A percentile compares a stretch with the other conserved stretches of the same genome.
Conservation (phyloP, 2,797 vertebrate species). For the Anableps anableps region DNA sequence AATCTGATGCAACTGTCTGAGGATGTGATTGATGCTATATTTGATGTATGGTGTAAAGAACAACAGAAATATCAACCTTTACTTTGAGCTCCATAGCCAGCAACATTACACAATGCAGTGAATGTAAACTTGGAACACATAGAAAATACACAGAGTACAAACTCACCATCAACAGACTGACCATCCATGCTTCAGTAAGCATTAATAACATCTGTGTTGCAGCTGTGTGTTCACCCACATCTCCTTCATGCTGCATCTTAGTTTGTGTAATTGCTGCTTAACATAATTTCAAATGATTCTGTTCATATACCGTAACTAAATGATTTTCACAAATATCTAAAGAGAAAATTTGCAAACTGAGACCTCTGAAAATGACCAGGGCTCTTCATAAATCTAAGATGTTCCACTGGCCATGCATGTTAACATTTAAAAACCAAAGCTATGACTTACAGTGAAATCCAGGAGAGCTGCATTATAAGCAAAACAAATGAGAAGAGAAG, state of each 20-base stretch:
- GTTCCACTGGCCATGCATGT: background rate
- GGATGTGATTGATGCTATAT: background rate
- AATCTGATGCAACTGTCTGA: background rate
- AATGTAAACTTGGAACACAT: conserved; percentile 6
- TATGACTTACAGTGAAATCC: background rate
- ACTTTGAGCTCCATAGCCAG: background rate
- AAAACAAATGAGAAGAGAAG: background rate
- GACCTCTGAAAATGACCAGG: background rate
- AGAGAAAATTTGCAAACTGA: background rate
- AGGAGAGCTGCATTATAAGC: background rate
- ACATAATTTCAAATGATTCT: conserved; percentile 12
- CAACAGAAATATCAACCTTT: background rate
- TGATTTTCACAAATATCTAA: background rate
- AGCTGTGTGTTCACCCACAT: conserved; percentile 43
- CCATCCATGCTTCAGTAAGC: conserved; percentile 43
- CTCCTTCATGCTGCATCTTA: conserved; percentile 36
- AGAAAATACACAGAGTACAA: conserved; percentile 6
- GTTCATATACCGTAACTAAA: conserved; percentile 1
- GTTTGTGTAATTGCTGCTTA: conserved; percentile 18
- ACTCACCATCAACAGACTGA: conserved; percentile 32
- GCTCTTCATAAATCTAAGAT: background rate
- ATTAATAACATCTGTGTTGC: conserved; percentile 57
- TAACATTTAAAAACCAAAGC: background rate
- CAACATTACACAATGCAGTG: background rate
- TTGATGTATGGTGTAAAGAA: too few relatives aligned